A percentile compares a stretch with the other conserved stretches of the same genome.
phyloP scores from a whole-genome alignment of 1,140 invertebrate species.

The Goniozus legneri region DNA sequence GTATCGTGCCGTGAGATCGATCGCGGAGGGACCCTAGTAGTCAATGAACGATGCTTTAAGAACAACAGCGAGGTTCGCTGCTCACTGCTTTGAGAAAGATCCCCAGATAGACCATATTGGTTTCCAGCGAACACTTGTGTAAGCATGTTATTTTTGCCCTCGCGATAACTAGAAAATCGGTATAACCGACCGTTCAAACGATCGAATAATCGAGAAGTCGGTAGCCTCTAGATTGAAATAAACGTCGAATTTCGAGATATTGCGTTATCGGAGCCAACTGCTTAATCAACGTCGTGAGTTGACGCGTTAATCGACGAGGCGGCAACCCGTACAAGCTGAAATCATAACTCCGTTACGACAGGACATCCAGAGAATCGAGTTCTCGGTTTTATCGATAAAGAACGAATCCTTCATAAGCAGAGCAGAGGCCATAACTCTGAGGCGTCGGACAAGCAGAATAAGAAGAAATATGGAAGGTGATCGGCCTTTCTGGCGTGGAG shows the following conservation, averaged over 20 bases:
- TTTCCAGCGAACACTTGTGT: too few relatives aligned
- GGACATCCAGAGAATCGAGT: slow-evolving; percentile 8
- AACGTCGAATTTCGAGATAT: slow-evolving; percentile 25
- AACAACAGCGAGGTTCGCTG: too few relatives aligned
- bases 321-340: slow-evolving; percentile 22
- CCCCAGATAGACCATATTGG: too few relatives aligned
- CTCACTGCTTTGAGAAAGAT: too few relatives aligned
- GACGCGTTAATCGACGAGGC: slow-evolving; percentile 20
- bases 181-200: too few relatives aligned
- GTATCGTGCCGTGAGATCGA: slow-evolving; percentile 17
- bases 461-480: slow-evolving; percentile 54
- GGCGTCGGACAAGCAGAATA: slow-evolving; percentile 45
- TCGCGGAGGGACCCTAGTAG: slow-evolving; percentile 11
- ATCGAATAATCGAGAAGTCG: slow-evolving; percentile 11
- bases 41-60: slow-evolving; percentile 14
- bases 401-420: slow-evolving; percentile 48
- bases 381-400: slow-evolving; percentile 41
- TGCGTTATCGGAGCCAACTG: slow-evolving; percentile 45
- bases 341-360: slow-evolving; percentile 14
- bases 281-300: slow-evolving; percentile 47
- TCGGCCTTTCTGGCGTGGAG: slow-evolving; percentile 48
- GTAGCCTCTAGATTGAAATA: slow-evolving; percentile 22
- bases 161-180: too few relatives aligned
- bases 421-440: slow-evolving; percentile 42
- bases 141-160: too few relatives aligned